Evolutionary conservation across 2,113 vertebrate genomes (phyloP), one percentile per base, ranked within the genome.

Genomic region (Ancistrus triradiatus): DNA sequence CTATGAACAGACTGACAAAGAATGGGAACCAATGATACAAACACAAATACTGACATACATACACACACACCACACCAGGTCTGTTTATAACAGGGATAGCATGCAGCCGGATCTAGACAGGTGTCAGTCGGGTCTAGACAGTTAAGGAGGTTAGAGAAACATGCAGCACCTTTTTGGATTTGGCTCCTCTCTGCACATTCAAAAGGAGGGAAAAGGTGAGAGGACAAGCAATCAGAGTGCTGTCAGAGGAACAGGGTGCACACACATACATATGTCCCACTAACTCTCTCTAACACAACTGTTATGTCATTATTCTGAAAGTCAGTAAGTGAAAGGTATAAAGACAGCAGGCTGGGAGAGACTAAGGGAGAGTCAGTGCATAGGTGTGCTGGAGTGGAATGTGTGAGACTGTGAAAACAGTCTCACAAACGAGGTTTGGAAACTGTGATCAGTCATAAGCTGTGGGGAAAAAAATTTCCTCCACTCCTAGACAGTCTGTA

Each of bases 151-250:
- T 70, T 52, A 59, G 53, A 68, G 14, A 74, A 75, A 75, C 73
- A 75, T 75, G 73, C 69, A 47, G 61, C 73, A 75, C 73, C 73
- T 75, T 75, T 68, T 75, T 72, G 24, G 73, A 65, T 69, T 75
- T 75, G 69, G 31, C 52, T 68, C 69, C 73, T 75, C 73, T 65
- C 73, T 75, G 69, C 69, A 72, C 18, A 18, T 56, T 64, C 68
- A 71, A 50, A 57, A 6, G 48, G 38, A 65, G 31, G 60, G 47
- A 72, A 60, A 15, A 71, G 35, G 56, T 50, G 28, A 60, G n/a
- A 50, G 28, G 44, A 55, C 40, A 49, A 38, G 40, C 31, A 52
- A 37, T 18, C 11, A 11, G 9, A 56, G 55, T 68, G 35, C 13
- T 55, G 15, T 60, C 10, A 21, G 43, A 49, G 52, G 7, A 59